phyloP scores from a whole-genome alignment of 2,888 invertebrate genomes.

The Drosophila pseudotakahashii region DNA sequence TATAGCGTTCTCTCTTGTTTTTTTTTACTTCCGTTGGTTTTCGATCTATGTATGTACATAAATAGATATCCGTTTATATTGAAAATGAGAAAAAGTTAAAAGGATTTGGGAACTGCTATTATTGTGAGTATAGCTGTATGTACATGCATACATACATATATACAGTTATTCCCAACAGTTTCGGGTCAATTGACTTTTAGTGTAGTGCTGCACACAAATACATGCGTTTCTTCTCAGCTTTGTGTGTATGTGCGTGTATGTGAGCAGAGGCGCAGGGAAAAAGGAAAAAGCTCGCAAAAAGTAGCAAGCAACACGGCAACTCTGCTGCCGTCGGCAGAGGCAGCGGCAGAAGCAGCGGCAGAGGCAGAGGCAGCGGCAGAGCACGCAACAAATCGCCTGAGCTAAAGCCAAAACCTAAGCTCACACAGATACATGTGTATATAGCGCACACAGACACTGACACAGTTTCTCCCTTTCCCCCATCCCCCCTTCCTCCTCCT shows the following conservation, averaged over 20 bases:
- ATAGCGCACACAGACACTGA: slow-evolving; percentile 27
- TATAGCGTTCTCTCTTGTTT: too few species aligned
- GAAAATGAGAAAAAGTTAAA: neutral
- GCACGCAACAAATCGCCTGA: slow-evolving; percentile 73
- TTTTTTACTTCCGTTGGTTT: too few species aligned
- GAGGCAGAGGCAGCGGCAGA: slow-evolving; percentile 38
- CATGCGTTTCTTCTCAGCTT: neutral
- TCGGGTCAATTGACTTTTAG: slow-evolving; percentile 78
- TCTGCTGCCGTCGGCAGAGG: slow-evolving; percentile 15
- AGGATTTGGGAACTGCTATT: neutral
- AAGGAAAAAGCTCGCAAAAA: slow-evolving; percentile 66
- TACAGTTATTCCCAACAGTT: slow-evolving; percentile 49
- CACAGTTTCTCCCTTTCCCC: slow-evolving; percentile 3
- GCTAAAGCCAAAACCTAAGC: slow-evolving; percentile 64
- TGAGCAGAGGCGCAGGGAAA: slow-evolving; percentile 27
- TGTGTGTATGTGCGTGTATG: slow-evolving; percentile 8
- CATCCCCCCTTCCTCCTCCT: neutral
- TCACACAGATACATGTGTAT: slow-evolving; percentile 44
- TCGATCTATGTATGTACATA: too few species aligned
- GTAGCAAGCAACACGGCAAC: slow-evolving; percentile 42
- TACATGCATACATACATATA: slow-evolving; percentile 7
- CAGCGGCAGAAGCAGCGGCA: slow-evolving; percentile 39
- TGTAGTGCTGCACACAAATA: slow-evolving; percentile 61
- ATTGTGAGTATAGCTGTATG: slow-evolving; percentile 11
- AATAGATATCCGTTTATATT: neutral